Evolutionary conservation across 2,888 invertebrate species (phyloP), one percentile per base, ranked within the genome.

Genomic region (Acleris cristana): DNA sequence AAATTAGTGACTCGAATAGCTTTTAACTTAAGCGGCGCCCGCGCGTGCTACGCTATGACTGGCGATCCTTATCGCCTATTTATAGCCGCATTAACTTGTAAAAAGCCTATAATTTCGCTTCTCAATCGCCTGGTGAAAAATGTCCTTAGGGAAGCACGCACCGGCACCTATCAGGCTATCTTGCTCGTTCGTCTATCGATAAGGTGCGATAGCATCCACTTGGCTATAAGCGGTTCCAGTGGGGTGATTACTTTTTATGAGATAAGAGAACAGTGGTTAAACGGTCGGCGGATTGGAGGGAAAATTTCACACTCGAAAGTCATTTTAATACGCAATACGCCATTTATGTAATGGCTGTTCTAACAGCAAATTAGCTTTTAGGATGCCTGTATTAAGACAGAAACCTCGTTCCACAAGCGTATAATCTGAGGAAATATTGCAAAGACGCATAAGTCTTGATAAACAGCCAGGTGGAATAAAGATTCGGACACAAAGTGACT

Each of bases 91-190:
- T 88, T 89, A 88, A 86, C 83, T 85, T 82, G 85, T 86, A 88
- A 88, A 87, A 89, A 85, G 86, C 84, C 87, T 85, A 88, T 88
- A 88, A 90, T 89, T 88, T 89, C 76, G 74, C 76, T 73, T 78
- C 77, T 77, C 78, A 76, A 77, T 76, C 69, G 78, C 74, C 69
- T 77, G 78, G 85, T 86, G 85, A 86, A 89, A 89, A 89, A 89
- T 84, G 78, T 83, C 89, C 87, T 73, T 62, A 76, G 83, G 87
- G 86, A 83, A 56, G 59, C 69, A 71, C 67, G 69, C 71, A 70
- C 69, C 71, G 52, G 64, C 49, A 44, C 63, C 64, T 70, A 68
- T 68, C 51, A 65, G 69, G 54, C 61, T 51, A 66, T 66, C 66
- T 66, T 45, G 62, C 44, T 40, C 54, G 62, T 67, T 58, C 53